Conservation (phyloP, 2,888 invertebrate species). For the Microctonus hyperodae region DNA sequence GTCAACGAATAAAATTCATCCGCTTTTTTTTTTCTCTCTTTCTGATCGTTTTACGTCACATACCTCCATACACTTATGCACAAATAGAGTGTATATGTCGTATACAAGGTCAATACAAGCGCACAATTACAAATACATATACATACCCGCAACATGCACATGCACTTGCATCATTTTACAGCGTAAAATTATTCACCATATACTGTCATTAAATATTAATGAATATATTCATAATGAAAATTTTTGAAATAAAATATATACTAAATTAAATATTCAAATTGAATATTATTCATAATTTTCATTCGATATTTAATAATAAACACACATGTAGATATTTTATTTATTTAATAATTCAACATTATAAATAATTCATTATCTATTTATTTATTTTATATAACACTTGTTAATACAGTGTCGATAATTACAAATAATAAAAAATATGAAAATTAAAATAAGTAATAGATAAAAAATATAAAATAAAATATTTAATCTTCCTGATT, state of each 20-base stretch:
- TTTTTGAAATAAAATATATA: too few species aligned
- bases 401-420: too few species aligned
- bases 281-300: too few species aligned
- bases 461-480: background rate
- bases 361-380: too few species aligned
- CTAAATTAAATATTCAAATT: too few species aligned
- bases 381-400: too few species aligned
- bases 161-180: background rate
- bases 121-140: background rate
- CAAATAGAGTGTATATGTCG: background rate
- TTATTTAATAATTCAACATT: too few species aligned
- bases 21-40: background rate
- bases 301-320: too few species aligned
- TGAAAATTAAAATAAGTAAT: background rate
- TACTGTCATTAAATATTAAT: background rate
- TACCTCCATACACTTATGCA: background rate
- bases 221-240: too few species aligned
- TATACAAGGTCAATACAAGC: background rate
- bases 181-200: background rate
- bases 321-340: too few species aligned
- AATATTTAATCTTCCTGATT: background rate
- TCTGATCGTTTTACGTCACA: background rate
- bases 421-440: too few species aligned
- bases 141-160: background rate
- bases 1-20: conserved; percentile 14